Conservation (phyloP, 1,140 invertebrate species). For the Diabrotica virgifera region DNA sequence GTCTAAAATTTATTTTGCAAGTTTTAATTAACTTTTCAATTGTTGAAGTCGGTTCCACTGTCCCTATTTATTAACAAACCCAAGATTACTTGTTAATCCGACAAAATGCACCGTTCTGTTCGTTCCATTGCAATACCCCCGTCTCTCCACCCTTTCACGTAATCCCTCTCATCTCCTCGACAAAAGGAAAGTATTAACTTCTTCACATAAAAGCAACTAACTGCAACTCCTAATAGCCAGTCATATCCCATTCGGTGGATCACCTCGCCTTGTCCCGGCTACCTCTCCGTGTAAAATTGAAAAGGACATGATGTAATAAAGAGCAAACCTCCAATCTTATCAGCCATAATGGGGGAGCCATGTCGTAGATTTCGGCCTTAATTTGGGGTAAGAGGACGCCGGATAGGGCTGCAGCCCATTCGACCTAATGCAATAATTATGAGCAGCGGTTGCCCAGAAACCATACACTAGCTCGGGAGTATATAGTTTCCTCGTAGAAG, state of each 20-base stretch:
- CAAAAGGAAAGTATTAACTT: not conserved
- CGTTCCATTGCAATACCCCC: too few relatives aligned
- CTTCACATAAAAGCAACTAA: not conserved
- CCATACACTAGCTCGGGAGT: slow-evolving; percentile 7
- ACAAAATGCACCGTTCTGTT: too few relatives aligned
- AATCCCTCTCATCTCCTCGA: too few relatives aligned
- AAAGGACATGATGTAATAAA: slow-evolving; percentile 15
- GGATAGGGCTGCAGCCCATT: slow-evolving; percentile 7
- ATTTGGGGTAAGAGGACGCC: slow-evolving; percentile 16
- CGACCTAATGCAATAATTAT: slow-evolving; percentile 32
- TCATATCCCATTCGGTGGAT: not conserved
- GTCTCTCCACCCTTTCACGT: too few relatives aligned
- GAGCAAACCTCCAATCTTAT: slow-evolving; percentile 16
- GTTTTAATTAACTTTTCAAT: too few relatives aligned
- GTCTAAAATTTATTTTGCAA: too few relatives aligned
- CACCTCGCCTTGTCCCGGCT: not conserved
- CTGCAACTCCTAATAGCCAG: not conserved
- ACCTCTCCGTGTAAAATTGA: slow-evolving; percentile 11
- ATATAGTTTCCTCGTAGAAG: not conserved
- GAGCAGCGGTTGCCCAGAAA: slow-evolving; percentile 24
- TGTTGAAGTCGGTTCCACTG: too few relatives aligned
- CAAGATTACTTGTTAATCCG: too few relatives aligned
- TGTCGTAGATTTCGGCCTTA: slow-evolving; percentile 14
- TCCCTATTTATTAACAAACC: too few relatives aligned
- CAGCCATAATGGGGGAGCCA: slow-evolving; percentile 10